phyloP scores from a whole-genome alignment of 2,797 vertebrate genomes.

The Bradypus variegatus region DNA sequence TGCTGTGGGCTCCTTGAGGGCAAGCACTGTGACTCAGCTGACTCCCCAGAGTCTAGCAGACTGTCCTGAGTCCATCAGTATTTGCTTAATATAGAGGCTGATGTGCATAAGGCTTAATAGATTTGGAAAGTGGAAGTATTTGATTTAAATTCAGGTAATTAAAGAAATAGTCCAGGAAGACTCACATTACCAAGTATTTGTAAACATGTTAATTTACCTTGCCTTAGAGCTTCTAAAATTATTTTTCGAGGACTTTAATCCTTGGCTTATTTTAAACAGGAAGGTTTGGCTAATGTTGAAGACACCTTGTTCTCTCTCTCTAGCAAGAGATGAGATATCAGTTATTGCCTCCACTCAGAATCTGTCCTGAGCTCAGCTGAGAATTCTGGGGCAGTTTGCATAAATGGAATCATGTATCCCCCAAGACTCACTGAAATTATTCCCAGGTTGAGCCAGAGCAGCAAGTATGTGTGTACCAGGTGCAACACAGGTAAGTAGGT shows the following conservation, averaged over 20 bases:
- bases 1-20: neutral
- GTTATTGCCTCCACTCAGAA: neutral
- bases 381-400: neutral
- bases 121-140: neutral
- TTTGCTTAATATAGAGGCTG: neutral
- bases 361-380: neutral
- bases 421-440: neutral
- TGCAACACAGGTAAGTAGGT: too few species aligned
- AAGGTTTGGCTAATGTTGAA: neutral
- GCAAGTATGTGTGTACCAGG: neutral
- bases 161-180: neutral
- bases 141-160: neutral
- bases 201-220: neutral
- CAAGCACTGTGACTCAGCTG: neutral
- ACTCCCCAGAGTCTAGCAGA: neutral
- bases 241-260: neutral
- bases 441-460: neutral
- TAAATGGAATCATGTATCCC: neutral
- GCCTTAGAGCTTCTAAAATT: neutral
- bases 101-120: neutral
- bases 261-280: neutral
- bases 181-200: neutral
- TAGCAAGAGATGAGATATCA: neutral
- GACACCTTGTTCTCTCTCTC: neutral
- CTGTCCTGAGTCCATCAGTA: neutral